Conservation (phyloP, 2,797 vertebrate species). For the Spinus pinus region DNA sequence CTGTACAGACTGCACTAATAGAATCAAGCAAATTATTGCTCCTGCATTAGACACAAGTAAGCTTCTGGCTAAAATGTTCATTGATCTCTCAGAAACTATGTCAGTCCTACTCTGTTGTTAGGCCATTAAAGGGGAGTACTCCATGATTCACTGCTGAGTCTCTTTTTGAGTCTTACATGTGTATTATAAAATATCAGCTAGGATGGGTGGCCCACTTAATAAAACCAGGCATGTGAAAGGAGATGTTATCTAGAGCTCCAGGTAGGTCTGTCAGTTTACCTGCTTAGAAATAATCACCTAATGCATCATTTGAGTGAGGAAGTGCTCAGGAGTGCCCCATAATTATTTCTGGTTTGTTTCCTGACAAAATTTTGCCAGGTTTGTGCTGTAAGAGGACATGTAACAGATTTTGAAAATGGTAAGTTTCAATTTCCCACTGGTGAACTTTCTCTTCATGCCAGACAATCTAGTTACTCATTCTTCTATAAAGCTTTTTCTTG, state of each 20-base stretch:
- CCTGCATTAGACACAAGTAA: constrained; percentile 31
- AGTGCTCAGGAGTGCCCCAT: background rate
- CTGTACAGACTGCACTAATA: constrained; percentile 51
- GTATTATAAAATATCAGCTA: background rate
- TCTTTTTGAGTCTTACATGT: background rate
- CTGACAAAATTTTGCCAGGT: background rate
- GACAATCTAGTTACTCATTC: background rate
- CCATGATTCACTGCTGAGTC: background rate
- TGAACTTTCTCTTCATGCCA: background rate
- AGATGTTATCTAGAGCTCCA: background rate
- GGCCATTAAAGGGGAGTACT: constrained; percentile 12
- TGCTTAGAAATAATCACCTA: constrained; percentile 14
- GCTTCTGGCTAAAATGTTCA: constrained; percentile 57
- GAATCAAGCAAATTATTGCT: constrained; percentile 54
- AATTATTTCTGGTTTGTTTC: background rate
- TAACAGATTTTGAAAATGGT: background rate
- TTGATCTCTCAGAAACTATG: constrained; percentile 42
- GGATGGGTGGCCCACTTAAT: background rate
- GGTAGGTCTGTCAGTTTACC: background rate
- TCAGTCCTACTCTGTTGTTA: background rate
- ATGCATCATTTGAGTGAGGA: background rate
- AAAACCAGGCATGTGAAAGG: background rate
- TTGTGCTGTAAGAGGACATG: background rate
- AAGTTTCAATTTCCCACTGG: background rate
- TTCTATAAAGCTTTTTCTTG: background rate